Base-by-base conservation (phyloP, 2,888 invertebrate genomes). In the Cynaeus angustus region DNA sequence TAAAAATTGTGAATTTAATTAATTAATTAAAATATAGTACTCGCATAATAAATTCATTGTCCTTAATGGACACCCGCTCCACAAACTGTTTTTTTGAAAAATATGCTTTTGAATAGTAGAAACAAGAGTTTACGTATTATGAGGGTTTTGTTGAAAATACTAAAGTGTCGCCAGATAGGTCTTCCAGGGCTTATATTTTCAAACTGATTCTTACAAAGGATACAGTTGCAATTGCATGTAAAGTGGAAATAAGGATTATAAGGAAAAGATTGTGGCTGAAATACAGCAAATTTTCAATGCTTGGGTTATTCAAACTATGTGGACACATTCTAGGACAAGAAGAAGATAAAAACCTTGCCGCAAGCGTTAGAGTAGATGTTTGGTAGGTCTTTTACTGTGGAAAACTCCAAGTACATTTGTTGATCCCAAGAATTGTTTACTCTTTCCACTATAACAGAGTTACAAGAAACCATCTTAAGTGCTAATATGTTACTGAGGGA, bases 111-210 rank as follows among this genome's bases (percentile, higher is more conserved):
- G 3, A 85, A 87, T 3, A 87, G 86, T 1, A 43, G 82, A 81
- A 83, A 7, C 93, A 94, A 79, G 87, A 90, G 6, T 92, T 94
- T 78, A 86, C 89, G 43, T 96, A 90, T 79, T 97, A 96, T 78
- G 85, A 88, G 9, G 92, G 90, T 0, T 88, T 88, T 38, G 82
- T 82, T 3, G 95, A 94, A 0, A 87, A 92, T 77, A 94, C 93
- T 77, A 81, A 81, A 0, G 85, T 86, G 1, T 87, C 87, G 0
- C 79, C 83, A 0, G 88, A 89, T 73, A 87, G 95, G 66, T 91
- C 95, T 0, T 97, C 97, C 0, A 98, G 98, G 0, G 98, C 98
- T 0, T 99, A 99, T 79, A 92, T 97, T 37, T 95, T 96, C 83
- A 86, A 94, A 52, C 94, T 95, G 0, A 33, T 61, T 33, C 48